Conservation (phyloP, 1,140 invertebrate genomes). For the Euwallacea fornicatus region DNA sequence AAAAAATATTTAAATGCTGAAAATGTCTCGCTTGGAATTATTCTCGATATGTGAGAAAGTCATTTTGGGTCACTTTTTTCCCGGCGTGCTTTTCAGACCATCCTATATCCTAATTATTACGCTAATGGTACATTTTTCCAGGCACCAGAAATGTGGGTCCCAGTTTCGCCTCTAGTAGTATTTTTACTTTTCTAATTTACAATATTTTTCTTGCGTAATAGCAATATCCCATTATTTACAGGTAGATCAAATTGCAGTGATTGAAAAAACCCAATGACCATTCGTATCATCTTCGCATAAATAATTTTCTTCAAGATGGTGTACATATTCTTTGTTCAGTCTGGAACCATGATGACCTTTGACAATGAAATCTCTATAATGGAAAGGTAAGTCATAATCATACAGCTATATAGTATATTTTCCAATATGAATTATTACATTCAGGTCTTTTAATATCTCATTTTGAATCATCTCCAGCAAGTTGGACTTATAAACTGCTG, state of each 20-base stretch:
- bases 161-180: neutral
- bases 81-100: no score
- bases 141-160: neutral
- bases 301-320: constrained; percentile 31
- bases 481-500: no score
- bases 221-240: constrained; percentile 3
- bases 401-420: neutral
- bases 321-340: constrained; percentile 38
- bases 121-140: neutral
- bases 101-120: neutral
- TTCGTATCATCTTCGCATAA: neutral
- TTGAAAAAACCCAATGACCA: neutral
- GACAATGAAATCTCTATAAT: constrained; percentile 37
- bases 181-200: neutral
- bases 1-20: no score
- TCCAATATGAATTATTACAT: no score
- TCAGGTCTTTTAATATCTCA: no score
- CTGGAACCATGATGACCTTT: constrained; percentile 34
- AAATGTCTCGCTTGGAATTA: no score
- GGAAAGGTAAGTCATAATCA: constrained; percentile 27
- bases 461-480: no score
- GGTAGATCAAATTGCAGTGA: neutral
- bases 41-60: no score
- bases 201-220: neutral
- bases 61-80: no score